Evolutionary conservation across 2,888 invertebrate genomes (phyloP).

Genomic region (Rhyacophila evoluta): DNA sequence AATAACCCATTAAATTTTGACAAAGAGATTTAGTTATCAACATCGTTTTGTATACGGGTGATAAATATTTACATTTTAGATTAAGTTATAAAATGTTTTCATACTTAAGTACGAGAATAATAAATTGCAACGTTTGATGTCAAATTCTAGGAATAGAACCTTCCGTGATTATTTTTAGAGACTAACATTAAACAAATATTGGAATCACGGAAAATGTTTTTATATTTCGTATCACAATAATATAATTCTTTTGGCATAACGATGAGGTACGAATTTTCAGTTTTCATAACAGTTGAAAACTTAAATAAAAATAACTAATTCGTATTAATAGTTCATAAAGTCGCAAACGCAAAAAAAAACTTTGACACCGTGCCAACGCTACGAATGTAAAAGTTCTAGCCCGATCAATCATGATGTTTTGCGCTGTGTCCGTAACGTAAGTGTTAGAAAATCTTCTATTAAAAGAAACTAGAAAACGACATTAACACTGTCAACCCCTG

Average conservation of each 20-base stretch:
- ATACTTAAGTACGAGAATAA: no score
- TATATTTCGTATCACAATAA: not conserved
- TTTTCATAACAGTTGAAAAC: not conserved
- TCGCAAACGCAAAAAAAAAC: not conserved
- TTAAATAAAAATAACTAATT: conserved; percentile 22
- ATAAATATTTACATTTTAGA: no score
- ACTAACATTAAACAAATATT: not conserved
- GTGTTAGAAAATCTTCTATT: not conserved
- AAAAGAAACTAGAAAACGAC: not conserved
- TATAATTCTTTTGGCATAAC: not conserved
- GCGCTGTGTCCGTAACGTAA: not conserved
- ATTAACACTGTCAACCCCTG: not conserved
- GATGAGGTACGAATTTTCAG: not conserved
- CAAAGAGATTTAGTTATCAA: no score
- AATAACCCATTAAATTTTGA: no score
- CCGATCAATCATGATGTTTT: conserved; percentile 14
- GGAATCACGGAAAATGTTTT: not conserved
- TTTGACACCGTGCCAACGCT: not conserved
- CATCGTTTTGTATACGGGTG: no score
- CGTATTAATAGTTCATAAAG: conserved; percentile 21
- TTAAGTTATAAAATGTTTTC: no score
- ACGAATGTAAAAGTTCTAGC: not conserved
- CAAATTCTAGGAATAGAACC: no score
- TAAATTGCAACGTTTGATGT: no score
- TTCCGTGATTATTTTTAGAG: not conserved